Base-by-base conservation (phyloP, 2,113 vertebrate genomes). In the Junco hyemalis region DNA sequence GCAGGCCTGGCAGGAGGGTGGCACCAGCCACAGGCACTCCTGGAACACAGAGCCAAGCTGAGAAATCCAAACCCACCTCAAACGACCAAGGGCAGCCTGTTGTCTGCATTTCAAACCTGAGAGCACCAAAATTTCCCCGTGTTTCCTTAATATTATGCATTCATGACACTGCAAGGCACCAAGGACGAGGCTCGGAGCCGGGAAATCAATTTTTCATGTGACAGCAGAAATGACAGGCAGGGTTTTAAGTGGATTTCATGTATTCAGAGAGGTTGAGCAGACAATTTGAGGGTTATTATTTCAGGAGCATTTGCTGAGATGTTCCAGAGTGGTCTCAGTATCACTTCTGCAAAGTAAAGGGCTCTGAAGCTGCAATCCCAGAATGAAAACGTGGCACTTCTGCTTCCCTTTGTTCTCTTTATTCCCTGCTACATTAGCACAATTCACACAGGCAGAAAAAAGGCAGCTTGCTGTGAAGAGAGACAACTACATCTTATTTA, bases 351-450 rank as follows among this genome's bases (percentile, higher is more conserved):
- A 66, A 83, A 95, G 65, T 1, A 63, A 81, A 91, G 38, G 57
- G 93, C 94, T 94, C 47, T 47, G 86, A 77, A 86, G 92, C 86
- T 84, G 85, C 76, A 50, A 56, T 45, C 28, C 28, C 63, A 59
- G 79, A 81, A 85, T 51, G 45, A 65, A 70, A 74, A 77, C 0
- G 42, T 90, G 95, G 70, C 73, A 76, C 86, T 96, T 92, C 71
- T 92, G 77, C 91, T 93, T 76, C 57, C 77, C 87, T 91, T 89
- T 95, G 95, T 94, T 93, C 93, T 82, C 91, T 82, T 54, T 81
- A 61, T 66, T 93, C 86, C 28, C 83, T 17, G 54, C 14, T 33
- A 86, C 86, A 81, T 92, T 48, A 71, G 89, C 26, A 50, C 90
- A 54, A 76, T n/a, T 86, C 80, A 59, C 69, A 82, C 0, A n/a